Evolutionary conservation across 1,140 invertebrate species (phyloP).

Genomic region (Eciton burchellii): DNA sequence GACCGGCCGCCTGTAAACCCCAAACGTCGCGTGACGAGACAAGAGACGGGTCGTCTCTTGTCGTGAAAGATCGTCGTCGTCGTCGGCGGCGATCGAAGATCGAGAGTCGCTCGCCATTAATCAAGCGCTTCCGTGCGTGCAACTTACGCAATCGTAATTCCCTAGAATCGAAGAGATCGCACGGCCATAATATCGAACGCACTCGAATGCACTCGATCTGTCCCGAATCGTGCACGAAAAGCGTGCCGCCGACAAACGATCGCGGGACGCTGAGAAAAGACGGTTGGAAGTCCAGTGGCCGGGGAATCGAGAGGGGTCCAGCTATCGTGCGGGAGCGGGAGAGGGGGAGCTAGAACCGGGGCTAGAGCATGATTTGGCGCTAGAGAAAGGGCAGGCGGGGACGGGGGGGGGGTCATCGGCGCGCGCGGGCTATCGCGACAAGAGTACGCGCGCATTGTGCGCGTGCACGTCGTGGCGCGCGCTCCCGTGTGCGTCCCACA

Average conservation of each 20-base stretch:
- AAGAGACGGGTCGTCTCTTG: not conserved
- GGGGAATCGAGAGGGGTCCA: slow-evolving; percentile 39
- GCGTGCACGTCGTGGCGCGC: no score
- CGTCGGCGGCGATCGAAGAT: not conserved
- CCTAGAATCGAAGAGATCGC: not conserved
- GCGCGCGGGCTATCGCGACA: slow-evolving; percentile 66
- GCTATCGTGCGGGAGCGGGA: no score
- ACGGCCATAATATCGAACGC: not conserved
- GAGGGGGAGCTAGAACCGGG: slow-evolving; percentile 2
- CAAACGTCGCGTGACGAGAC: not conserved
- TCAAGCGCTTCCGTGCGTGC: not conserved
- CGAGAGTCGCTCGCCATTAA: not conserved
- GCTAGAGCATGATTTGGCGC: slow-evolving; percentile 36
- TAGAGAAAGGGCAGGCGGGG: slow-evolving; percentile 25
- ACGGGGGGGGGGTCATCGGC: slow-evolving; percentile 45
- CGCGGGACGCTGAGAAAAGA: slow-evolving; percentile 31
- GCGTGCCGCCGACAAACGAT: slow-evolving; percentile 18
- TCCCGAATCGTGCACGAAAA: not conserved
- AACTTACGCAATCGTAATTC: not conserved
- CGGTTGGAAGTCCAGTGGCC: slow-evolving; percentile 22
- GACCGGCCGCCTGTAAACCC: slow-evolving; percentile 1
- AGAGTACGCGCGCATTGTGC: slow-evolving; percentile 72
- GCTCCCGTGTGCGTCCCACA: slow-evolving; percentile 64
- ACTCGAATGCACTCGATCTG: not conserved
- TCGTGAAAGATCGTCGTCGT: no score